Percentiles rank a stretch among this genome's conserved stretches.
Evolutionary conservation across 2,888 invertebrate genomes (phyloP).

Genomic region (Syrista parreyssii): DNA sequence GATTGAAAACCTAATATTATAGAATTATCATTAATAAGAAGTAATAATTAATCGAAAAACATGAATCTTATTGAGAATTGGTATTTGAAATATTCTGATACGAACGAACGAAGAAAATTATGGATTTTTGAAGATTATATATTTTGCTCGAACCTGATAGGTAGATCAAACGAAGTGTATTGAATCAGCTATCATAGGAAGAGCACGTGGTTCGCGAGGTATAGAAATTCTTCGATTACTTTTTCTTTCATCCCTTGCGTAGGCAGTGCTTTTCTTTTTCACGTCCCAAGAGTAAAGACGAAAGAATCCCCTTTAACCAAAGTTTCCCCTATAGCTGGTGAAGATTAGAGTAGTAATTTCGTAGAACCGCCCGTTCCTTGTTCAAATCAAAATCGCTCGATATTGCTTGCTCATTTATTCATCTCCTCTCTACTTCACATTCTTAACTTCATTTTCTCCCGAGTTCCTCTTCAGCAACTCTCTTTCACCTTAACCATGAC

Average conservation of each 20-base stretch:
- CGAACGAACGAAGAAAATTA: neutral
- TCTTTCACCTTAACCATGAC: neutral
- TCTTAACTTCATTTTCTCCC: neutral
- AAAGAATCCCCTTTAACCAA: neutral
- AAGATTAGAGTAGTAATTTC: conserved; percentile 17
- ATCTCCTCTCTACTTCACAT: conserved; percentile 25
- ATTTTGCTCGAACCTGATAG: neutral
- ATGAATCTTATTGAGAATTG: too few relatives aligned
- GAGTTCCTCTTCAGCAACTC: conserved; percentile 6
- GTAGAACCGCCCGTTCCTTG: conserved; percentile 18
- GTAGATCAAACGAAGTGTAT: neutral
- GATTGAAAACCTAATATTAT: too few relatives aligned
- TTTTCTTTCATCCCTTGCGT: neutral
- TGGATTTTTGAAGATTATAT: neutral
- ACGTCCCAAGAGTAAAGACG: neutral
- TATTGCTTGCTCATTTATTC: conserved; percentile 15
- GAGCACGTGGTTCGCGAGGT: neutral
- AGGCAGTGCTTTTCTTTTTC: neutral
- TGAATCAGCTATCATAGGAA: neutral
- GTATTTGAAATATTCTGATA: neutral
- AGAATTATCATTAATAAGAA: too few relatives aligned
- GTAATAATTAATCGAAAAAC: too few relatives aligned
- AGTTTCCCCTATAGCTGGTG: neutral
- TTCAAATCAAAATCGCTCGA: conserved; percentile 17
- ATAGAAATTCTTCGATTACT: neutral